Conservation (phyloP, 2,888 invertebrate species). For the Suillia variegata region DNA sequence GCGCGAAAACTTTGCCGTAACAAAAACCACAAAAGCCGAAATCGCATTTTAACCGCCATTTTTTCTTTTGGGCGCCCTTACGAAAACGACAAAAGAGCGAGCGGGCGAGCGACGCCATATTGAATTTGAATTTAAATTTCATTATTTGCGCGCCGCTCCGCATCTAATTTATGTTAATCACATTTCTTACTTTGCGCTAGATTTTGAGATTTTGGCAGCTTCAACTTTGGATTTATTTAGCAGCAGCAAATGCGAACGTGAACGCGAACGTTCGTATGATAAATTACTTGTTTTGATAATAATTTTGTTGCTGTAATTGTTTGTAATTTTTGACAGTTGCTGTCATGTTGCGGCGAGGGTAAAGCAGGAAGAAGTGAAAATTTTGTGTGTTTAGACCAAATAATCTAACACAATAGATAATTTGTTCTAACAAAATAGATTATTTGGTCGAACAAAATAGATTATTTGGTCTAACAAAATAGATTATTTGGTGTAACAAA, state of each 20-base stretch:
- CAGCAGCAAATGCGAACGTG: neutral
- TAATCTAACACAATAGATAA: too few relatives aligned
- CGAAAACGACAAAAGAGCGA: neutral
- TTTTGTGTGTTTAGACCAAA: too few relatives aligned
- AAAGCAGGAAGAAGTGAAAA: too few relatives aligned
- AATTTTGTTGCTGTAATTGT: neutral
- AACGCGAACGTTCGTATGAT: too few relatives aligned
- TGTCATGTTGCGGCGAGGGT: neutral
- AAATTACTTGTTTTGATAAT: slow-evolving; percentile 18
- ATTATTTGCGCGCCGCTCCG: neutral
- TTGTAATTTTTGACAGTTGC: neutral
- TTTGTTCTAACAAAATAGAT: too few relatives aligned
- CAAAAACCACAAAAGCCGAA: too few relatives aligned
- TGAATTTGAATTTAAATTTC: neutral
- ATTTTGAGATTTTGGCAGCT: neutral
- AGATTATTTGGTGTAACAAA: too few relatives aligned
- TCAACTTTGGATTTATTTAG: neutral
- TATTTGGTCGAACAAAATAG: too few relatives aligned
- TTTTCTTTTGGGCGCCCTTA: too few relatives aligned
- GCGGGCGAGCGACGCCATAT: neutral
- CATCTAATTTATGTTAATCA: slow-evolving; percentile 17
- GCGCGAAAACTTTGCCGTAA: too few relatives aligned
- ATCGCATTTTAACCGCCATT: neutral
- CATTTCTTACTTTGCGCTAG: neutral
- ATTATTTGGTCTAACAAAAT: too few relatives aligned